A percentile compares a stretch with the other conserved stretches of the same genome.
These are phyloP conservation scores for Drosophila gaucha DNA, from an alignment of 2,888 invertebrate genomes.

Conservation along the genomic window DNA sequence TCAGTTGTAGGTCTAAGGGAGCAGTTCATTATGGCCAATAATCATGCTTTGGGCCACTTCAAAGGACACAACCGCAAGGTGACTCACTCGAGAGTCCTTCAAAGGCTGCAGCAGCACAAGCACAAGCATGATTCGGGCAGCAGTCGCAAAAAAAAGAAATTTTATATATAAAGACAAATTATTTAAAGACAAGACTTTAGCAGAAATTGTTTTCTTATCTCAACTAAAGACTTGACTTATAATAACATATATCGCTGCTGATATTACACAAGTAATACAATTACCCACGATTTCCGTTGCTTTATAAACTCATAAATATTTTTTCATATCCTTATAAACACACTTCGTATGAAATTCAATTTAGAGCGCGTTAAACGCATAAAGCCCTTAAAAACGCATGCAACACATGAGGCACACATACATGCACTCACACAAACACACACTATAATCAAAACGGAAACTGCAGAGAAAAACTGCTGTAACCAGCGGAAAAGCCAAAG, in stretches of 20 bases:
- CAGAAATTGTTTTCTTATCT: not conserved
- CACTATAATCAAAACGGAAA: slow-evolving; percentile 30
- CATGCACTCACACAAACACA: not conserved
- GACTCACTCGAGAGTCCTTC: slow-evolving; percentile 15
- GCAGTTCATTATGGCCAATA: slow-evolving; percentile 65
- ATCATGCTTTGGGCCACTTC: slow-evolving; percentile 43
- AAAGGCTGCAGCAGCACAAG: slow-evolving; percentile 15
- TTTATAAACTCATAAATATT: not conserved
- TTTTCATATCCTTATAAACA: slow-evolving; percentile 5
- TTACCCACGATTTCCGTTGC: not conserved
- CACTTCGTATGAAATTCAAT: slow-evolving; percentile 49
- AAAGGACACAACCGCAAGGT: slow-evolving; percentile 51
- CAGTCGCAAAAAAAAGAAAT: not conserved
- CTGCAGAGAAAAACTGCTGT: slow-evolving; percentile 14
- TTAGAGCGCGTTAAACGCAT: slow-evolving; percentile 36
- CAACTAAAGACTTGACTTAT: not conserved
- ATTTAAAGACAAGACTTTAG: too few species aligned
- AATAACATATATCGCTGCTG: too few species aligned
- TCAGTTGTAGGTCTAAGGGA: not conserved
- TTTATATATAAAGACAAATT: not conserved
- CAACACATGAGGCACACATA: slow-evolving; percentile 53
- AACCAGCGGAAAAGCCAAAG: not conserved
- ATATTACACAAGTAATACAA: not conserved
- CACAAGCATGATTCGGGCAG: not conserved
- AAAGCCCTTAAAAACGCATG: slow-evolving; percentile 40